Evolutionary conservation across 2,888 invertebrate species (phyloP).

Genomic region (Ypsolopha scabrella): DNA sequence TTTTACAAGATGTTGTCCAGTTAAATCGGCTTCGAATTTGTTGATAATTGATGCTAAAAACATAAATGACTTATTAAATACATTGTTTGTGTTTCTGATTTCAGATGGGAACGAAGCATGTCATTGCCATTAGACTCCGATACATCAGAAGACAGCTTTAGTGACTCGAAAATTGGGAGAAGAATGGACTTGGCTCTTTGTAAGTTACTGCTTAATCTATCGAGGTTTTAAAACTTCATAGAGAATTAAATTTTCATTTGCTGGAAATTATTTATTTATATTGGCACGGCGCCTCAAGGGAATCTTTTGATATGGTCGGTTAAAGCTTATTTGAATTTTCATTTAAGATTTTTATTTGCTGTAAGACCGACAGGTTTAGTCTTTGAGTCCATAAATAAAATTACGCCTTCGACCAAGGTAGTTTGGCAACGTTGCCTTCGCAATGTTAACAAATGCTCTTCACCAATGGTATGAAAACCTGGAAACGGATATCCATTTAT

Average conservation of each 20-base stretch:
- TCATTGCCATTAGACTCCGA: conserved; percentile 73
- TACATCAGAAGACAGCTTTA: conserved; percentile 54
- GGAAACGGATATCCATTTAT: too few species aligned
- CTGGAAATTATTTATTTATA: conserved; percentile 60
- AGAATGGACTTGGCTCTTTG: conserved; percentile 89
- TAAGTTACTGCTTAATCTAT: conserved; percentile 65
- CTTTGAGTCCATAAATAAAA: conserved; percentile 16
- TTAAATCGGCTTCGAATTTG: too few species aligned
- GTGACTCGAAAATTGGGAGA: conserved; percentile 65
- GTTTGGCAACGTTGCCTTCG: conserved; percentile 25
- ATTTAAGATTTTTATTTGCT: conserved; percentile 28
- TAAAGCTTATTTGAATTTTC: conserved; percentile 32
- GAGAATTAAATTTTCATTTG: conserved; percentile 61
- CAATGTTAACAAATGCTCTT: too few species aligned
- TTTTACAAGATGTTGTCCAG: too few species aligned
- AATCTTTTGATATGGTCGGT: conserved; percentile 5
- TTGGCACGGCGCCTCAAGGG: conserved; percentile 55
- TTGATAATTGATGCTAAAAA: too few species aligned
- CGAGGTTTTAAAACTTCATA: conserved; percentile 27
- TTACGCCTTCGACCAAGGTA: conserved; percentile 11
- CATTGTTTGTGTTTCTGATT: conserved; percentile 14
- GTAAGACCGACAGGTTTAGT: conserved; percentile 11
- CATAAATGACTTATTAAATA: too few species aligned
- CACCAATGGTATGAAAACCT: too few species aligned
- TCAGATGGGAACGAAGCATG: conserved; percentile 78